phyloP scores from a whole-genome alignment of 2,113 vertebrate genomes.

The Emydura subglobosa region DNA sequence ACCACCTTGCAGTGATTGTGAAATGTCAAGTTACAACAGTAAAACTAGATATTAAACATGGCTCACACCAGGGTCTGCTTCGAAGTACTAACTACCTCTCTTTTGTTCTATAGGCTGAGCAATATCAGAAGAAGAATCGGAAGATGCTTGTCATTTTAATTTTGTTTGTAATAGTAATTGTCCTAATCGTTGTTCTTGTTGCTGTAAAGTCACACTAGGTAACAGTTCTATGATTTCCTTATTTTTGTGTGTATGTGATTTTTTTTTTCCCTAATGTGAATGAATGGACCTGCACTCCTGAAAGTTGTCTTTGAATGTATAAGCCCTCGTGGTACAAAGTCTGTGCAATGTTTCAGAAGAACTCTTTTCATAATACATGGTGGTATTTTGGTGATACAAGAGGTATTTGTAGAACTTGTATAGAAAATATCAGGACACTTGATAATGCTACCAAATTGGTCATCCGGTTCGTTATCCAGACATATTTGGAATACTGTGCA shows the following conservation, averaged over 20 bases:
- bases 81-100: background rate
- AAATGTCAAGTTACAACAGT: background rate
- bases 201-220: conserved; percentile 90
- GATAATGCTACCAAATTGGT: conserved; percentile 1
- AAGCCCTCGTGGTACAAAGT: conserved; percentile 30
- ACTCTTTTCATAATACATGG: background rate
- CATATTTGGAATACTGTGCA: conserved; percentile 28
- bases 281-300: conserved; percentile 44
- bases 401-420: conserved; percentile 27
- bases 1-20: background rate
- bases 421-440: conserved; percentile 25
- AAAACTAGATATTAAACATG: background rate
- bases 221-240: conserved; percentile 35
- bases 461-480: background rate
- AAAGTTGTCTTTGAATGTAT: conserved; percentile 58
- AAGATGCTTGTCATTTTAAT: conserved; percentile 99
- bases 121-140: conserved; percentile 99
- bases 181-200: conserved; percentile 95
- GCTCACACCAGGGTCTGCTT: background rate
- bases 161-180: conserved; percentile 90
- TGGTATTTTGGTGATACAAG: background rate
- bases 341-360: conserved; percentile 51
- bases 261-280: background rate
- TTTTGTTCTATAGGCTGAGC: conserved; percentile 89
- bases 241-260: conserved; percentile 33